These are phyloP conservation scores for Scrobipalpa costella DNA, from an alignment of 2,888 invertebrate species.

Conservation along the genomic window DNA sequence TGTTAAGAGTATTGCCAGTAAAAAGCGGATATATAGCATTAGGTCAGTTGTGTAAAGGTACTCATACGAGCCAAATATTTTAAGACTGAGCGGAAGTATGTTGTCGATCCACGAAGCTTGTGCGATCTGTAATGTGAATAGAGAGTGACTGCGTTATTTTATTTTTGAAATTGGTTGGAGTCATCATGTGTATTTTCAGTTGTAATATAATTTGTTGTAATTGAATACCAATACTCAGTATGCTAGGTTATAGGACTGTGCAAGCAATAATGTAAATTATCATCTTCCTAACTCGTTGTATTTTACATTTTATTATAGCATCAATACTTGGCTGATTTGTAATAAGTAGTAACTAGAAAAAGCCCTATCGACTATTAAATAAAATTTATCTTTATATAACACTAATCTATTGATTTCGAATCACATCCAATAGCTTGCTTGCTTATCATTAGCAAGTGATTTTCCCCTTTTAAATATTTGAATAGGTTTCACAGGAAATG, in stretches of 20 bases:
- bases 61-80: constrained; percentile 78
- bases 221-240: constrained; percentile 22
- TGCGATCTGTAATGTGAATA: constrained; percentile 33
- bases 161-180: background rate
- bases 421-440: background rate
- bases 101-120: constrained; percentile 35
- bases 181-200: constrained; percentile 1
- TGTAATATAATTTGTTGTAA: constrained; percentile 1
- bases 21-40: constrained; percentile 40
- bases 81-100: constrained; percentile 76
- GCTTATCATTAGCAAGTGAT: constrained; percentile 10
- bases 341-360: constrained; percentile 47
- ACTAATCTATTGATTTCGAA: constrained; percentile 53
- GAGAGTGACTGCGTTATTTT: background rate
- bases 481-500: background rate
- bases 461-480: background rate
- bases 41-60: constrained; percentile 51
- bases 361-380: constrained; percentile 63
- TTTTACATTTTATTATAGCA: constrained; percentile 13
- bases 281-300: constrained; percentile 27
- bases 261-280: constrained; percentile 28
- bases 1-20: constrained; percentile 25
- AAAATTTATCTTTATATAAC: constrained; percentile 64
- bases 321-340: constrained; percentile 42
- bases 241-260: background rate